phyloP scores from a whole-genome alignment of 2,888 invertebrate genomes.

The Dastarcus helophoroides region DNA sequence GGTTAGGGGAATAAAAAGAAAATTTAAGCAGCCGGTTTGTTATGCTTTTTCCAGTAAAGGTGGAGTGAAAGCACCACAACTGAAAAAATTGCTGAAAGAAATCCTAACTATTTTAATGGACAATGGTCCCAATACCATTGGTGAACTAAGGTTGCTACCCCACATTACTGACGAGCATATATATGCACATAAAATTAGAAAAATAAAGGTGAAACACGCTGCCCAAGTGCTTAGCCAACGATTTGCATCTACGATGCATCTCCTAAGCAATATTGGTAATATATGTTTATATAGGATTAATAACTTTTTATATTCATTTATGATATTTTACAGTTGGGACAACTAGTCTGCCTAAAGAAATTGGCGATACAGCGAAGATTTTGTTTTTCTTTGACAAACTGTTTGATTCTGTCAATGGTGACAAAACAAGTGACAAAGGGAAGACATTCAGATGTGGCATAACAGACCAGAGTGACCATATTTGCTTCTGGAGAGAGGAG shows the following conservation, averaged over 20 bases:
- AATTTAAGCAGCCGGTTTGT: conserved; percentile 8
- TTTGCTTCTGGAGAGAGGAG: conserved; percentile 4
- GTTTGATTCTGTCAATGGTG: conserved; percentile 5
- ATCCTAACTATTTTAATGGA: conserved; percentile 6
- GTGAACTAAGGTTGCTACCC: conserved; percentile 2
- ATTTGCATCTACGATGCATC: conserved; percentile 2
- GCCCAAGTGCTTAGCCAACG: conserved; percentile 6
- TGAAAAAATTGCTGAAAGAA: conserved; percentile 8
- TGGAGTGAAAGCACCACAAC: conserved; percentile 9
- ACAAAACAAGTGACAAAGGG: no score
- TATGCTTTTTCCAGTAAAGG: conserved; percentile 10
- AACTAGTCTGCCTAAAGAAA: background rate
- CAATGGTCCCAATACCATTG: conserved; percentile 1
- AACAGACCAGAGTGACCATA: background rate
- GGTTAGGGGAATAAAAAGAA: conserved; percentile 10
- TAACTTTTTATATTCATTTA: background rate
- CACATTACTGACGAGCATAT: conserved; percentile 2
- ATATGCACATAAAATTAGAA: background rate
- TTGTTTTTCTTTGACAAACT: conserved; percentile 2
- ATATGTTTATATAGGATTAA: no score
- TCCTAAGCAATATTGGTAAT: conserved; percentile 4
- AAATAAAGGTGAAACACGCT: conserved; percentile 5
- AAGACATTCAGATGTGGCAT: no score
- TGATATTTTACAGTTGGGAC: conserved; percentile 1
- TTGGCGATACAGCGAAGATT: conserved; percentile 1